phyloP scores from a whole-genome alignment of 2,888 invertebrate species.

The Teleogryllus oceanicus region DNA sequence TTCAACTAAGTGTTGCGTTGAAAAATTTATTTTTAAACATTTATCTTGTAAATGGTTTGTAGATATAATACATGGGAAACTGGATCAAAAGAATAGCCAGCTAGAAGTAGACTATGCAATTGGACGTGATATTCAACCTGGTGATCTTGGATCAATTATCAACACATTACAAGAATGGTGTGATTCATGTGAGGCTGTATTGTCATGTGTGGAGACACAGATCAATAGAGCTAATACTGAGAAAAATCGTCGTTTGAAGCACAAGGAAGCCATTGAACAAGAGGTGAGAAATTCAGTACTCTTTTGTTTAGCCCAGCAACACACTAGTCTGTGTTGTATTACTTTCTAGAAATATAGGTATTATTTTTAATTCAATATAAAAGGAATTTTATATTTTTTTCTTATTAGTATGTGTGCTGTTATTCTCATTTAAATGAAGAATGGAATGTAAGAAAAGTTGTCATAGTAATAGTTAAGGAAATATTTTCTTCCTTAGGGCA shows the following conservation, averaged over 20 bases:
- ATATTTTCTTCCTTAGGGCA: too few relatives aligned
- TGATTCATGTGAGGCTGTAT: constrained; percentile 81
- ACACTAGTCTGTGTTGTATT: too few relatives aligned
- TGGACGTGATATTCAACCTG: constrained; percentile 84
- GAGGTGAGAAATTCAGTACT: constrained; percentile 59
- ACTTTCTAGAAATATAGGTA: too few relatives aligned
- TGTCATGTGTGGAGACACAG: constrained; percentile 85
- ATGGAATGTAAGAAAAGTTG: too few relatives aligned
- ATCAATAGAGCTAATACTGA: constrained; percentile 81
- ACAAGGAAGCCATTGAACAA: constrained; percentile 78
- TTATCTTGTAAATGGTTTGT: constrained; percentile 41
- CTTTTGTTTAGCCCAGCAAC: too few relatives aligned
- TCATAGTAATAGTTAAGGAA: too few relatives aligned
- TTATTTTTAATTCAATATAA: too few relatives aligned
- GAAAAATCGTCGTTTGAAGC: constrained; percentile 74
- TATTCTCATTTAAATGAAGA: too few relatives aligned
- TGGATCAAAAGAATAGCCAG: constrained; percentile 91
- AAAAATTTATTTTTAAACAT: not conserved
- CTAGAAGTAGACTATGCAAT: constrained; percentile 92
- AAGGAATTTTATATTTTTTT: too few relatives aligned
- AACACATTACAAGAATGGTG: constrained; percentile 86
- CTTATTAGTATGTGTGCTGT: too few relatives aligned
- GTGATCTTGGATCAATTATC: constrained; percentile 77
- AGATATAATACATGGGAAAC: constrained; percentile 92
- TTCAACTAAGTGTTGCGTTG: too few relatives aligned